These are phyloP conservation scores for Lagocephalus sceleratus DNA, from an alignment of 2,797 vertebrate species.

Conservation along the genomic window DNA sequence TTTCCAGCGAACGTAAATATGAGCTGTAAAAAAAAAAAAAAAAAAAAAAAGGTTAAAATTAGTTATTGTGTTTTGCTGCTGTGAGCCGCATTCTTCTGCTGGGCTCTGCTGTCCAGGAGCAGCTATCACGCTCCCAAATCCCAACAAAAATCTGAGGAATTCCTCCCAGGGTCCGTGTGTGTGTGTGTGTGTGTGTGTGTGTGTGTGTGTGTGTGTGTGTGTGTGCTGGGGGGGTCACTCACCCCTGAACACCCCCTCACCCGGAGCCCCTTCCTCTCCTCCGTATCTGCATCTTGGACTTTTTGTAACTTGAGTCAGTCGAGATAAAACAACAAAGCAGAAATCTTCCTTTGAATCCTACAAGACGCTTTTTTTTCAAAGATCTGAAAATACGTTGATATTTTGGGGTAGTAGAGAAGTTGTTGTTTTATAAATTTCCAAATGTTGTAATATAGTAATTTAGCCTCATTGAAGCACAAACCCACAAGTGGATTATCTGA, in stretches of 20 bases:
- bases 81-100: conserved; percentile 41
- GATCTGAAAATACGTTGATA: too few species aligned
- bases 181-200: conserved; percentile 29
- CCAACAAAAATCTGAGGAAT: conserved; percentile 68
- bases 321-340: neutral
- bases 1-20: conserved; percentile 4
- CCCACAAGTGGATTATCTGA: too few species aligned
- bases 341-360: too few species aligned
- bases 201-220: conserved; percentile 26
- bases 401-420: too few species aligned
- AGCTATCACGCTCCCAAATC: conserved; percentile 57
- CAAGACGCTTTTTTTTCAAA: too few species aligned
- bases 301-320: too few species aligned
- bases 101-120: conserved; percentile 18
- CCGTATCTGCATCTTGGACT: conserved; percentile 11
- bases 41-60: neutral
- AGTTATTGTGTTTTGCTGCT: conserved; percentile 24
- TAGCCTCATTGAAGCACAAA: too few species aligned
- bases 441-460: too few species aligned
- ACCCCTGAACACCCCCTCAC: conserved; percentile 10
- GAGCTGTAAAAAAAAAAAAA: too few species aligned
- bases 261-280: conserved; percentile 21
- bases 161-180: conserved; percentile 56
- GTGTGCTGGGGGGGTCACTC: conserved; percentile 9
- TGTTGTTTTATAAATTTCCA: too few species aligned